These are phyloP conservation scores for Elaphurus davidianus DNA, from an alignment of 2,113 vertebrate genomes.

Conservation along the genomic window DNA sequence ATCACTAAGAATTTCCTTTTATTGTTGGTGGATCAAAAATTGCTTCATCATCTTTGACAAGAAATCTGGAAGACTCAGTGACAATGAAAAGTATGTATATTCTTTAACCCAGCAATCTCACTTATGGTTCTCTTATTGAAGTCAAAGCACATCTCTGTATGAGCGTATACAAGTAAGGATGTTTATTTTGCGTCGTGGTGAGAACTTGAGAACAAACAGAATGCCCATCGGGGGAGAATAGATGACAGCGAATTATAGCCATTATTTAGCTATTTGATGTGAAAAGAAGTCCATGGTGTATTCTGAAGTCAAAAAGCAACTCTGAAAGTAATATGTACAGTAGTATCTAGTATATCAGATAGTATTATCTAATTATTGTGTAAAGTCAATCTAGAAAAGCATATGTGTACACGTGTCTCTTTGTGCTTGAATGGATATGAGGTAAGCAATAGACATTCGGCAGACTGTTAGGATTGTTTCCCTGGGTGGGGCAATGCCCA, in stretches of 20 bases:
- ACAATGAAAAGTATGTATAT: neutral
- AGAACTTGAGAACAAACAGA: neutral
- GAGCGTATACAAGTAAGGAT: neutral
- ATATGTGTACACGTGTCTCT: neutral
- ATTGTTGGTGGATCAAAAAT: neutral
- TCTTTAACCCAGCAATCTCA: neutral
- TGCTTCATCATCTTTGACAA: neutral
- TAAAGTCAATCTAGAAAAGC: neutral
- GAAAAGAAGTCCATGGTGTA: neutral
- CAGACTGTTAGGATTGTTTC: neutral
- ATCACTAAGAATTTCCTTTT: neutral
- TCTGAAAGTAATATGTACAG: neutral
- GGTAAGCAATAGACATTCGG: neutral
- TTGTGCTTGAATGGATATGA: neutral
- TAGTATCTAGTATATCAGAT: neutral
- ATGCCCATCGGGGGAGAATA: neutral
- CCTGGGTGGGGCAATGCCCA: neutral
- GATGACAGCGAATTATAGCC: neutral
- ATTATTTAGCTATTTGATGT: neutral
- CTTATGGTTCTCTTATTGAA: neutral
- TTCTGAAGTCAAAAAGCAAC: constrained; percentile 26
- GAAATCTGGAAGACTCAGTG: neutral
- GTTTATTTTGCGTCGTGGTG: neutral
- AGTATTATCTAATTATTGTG: neutral
- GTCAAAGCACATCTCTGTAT: neutral